These are phyloP conservation scores for Halisarca cf. caerulea DNA, from an alignment of 37 sponge, comb jelly and placozoan genomes.

Conservation along the genomic window DNA sequence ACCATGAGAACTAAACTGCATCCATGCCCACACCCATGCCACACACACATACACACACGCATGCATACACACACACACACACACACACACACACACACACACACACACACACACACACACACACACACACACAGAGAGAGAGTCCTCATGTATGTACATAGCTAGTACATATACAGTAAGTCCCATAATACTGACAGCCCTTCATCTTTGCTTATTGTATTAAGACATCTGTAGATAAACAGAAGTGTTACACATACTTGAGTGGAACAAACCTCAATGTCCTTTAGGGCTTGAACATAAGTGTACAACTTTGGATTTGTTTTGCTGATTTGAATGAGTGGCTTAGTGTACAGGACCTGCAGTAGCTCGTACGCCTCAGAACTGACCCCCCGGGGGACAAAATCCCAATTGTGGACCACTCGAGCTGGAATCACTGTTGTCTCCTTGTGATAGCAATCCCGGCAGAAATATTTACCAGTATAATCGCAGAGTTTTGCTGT, in stretches of 20 bases:
- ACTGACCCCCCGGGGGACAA: slow-evolving; percentile 60
- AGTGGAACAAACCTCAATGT: slow-evolving; percentile 40
- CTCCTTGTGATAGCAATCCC: slow-evolving; percentile 81
- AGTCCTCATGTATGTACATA: too few species aligned
- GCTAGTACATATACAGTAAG: too few species aligned
- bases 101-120: too few species aligned
- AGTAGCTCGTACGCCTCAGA: slow-evolving; percentile 45
- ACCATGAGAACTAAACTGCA: too few species aligned
- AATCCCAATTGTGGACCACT: slow-evolving; percentile 99
- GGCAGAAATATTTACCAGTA: slow-evolving; percentile 86
- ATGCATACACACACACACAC: too few species aligned
- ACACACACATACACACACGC: too few species aligned
- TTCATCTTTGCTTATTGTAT: too few species aligned
- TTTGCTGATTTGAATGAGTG: slow-evolving; percentile 33
- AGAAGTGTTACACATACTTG: neutral
- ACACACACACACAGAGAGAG: neutral
- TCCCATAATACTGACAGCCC: too few species aligned
- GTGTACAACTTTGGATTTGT: slow-evolving; percentile 66
- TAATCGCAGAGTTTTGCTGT: slow-evolving; percentile 89
- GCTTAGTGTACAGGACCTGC: slow-evolving; percentile 20
- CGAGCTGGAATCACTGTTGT: slow-evolving; percentile 82
- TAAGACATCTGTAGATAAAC: too few species aligned
- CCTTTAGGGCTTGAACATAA: slow-evolving; percentile 53
- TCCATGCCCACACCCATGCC: too few species aligned
- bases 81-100: too few species aligned